Evolutionary conservation across 30 jellyfish, hydroid and myxozoan species (phyloP).

Genomic region (Turritopsis rubra): DNA sequence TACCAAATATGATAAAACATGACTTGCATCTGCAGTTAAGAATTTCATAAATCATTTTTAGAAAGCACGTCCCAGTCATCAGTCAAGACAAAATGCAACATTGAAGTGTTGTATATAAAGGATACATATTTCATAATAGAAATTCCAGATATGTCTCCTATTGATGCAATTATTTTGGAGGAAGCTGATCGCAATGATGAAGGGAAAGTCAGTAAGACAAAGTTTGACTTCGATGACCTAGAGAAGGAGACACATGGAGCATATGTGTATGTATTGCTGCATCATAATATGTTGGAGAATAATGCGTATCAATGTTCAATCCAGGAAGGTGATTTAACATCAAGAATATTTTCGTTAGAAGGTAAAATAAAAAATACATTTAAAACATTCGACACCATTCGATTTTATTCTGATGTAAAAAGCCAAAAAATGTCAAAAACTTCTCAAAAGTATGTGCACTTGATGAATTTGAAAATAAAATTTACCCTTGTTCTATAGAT

Average conservation of each 20-base stretch:
- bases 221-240: not conserved
- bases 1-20: too few relatives aligned
- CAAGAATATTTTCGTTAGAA: not conserved
- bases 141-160: not conserved
- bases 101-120: not conserved
- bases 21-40: not conserved
- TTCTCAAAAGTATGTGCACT: too few relatives aligned
- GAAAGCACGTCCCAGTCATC: not conserved
- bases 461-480: too few relatives aligned
- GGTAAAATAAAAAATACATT: not conserved
- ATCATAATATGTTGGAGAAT: not conserved
- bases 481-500: too few relatives aligned
- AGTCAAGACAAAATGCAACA: not conserved
- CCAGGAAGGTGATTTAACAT: not conserved
- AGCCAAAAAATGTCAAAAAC: too few relatives aligned
- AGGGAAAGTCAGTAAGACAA: not conserved
- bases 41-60: too few relatives aligned
- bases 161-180: not conserved
- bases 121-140: not conserved
- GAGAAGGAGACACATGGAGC: not conserved
- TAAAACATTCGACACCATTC: too few relatives aligned
- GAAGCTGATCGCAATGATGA: not conserved
- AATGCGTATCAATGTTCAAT: too few relatives aligned
- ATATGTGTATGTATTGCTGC: not conserved
- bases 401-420: too few relatives aligned